Evolutionary conservation across 2,113 vertebrate genomes (phyloP).

Genomic region (Puma concolor): DNA sequence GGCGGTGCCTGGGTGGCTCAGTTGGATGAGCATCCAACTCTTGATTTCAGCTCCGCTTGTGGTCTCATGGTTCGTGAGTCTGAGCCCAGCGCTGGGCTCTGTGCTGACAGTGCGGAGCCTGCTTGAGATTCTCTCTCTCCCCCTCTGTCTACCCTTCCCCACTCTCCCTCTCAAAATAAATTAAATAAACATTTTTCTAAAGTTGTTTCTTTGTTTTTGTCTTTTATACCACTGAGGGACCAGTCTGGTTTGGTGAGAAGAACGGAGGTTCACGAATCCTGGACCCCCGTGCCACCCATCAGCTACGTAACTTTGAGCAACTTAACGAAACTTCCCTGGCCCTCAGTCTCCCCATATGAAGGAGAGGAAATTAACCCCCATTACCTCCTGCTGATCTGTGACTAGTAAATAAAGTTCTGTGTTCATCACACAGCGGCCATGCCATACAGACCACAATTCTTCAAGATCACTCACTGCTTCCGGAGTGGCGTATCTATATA

Average conservation of each 20-base stretch:
- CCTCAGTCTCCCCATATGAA: neutral
- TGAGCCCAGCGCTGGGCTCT: too few species aligned
- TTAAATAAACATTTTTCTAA: too few species aligned
- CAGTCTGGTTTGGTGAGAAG: neutral
- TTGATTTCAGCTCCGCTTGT: too few species aligned
- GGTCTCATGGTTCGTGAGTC: too few species aligned
- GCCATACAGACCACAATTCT: neutral
- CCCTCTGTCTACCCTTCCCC: too few species aligned
- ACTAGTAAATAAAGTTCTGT: neutral
- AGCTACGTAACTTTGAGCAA: neutral
- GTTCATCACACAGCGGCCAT: neutral
- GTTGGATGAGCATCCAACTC: too few species aligned
- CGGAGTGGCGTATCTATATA: neutral
- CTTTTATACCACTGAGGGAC: neutral
- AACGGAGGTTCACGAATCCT: neutral
- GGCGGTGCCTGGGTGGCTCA: too few species aligned
- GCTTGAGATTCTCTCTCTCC: too few species aligned
- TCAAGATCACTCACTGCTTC: neutral
- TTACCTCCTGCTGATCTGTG: neutral
- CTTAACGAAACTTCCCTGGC: neutral
- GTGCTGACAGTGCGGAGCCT: too few species aligned
- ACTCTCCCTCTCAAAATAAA: too few species aligned
- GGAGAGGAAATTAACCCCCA: neutral
- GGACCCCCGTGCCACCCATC: neutral
- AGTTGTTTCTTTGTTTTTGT: neutral